Evolutionary conservation across 2,888 invertebrate genomes (phyloP), one percentile per base, ranked within the genome.

Genomic region (Ectemnius continuus): DNA sequence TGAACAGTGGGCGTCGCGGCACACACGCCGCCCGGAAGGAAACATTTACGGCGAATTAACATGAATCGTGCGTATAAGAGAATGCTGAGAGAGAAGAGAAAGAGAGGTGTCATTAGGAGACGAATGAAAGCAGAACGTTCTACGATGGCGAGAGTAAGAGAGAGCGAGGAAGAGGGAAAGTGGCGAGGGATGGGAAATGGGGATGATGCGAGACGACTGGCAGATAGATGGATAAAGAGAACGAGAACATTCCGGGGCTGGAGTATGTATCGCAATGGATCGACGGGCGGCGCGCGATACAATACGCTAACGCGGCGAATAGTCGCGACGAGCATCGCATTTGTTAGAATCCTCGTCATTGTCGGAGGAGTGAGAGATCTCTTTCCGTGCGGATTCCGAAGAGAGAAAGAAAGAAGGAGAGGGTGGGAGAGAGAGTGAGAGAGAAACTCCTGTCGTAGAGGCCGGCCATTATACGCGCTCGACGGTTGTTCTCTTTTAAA

Each of bases 401-500:
- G 36, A 1, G 36, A 36, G 36, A 36, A 8, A 36, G 36, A 36
- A 8, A 36, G 36, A 36, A 4, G 4, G 36, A 36, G 36, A 36
- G 36, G 4, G 36, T 8, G 36, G 11, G 36, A 36, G 36, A 36
- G 36, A 36, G 36, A 36, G 58, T 73, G 56, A 65, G 61, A 36
- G 61, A 58, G 61, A 57, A 61, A 73, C 61, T 59, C 65, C 69
- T 73, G 74, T 71, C 74, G 73, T 62, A 59, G 68, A 63, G 61
- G 64, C 75, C 74, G 80, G 78, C 84, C 82, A 84, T 86, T 86
- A 84, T 81, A 63, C 80, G 77, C 72, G 76, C 73, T 70, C 82
- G 75, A 75, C 79, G 73, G 71, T 84, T 83, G 75, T 80, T 81
- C 81, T 80, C 80, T 83, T 84, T 84, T 84, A 84, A 86, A 81